Base-by-base conservation (phyloP, 2,888 invertebrate genomes). In the Cheilosia variabilis region DNA sequence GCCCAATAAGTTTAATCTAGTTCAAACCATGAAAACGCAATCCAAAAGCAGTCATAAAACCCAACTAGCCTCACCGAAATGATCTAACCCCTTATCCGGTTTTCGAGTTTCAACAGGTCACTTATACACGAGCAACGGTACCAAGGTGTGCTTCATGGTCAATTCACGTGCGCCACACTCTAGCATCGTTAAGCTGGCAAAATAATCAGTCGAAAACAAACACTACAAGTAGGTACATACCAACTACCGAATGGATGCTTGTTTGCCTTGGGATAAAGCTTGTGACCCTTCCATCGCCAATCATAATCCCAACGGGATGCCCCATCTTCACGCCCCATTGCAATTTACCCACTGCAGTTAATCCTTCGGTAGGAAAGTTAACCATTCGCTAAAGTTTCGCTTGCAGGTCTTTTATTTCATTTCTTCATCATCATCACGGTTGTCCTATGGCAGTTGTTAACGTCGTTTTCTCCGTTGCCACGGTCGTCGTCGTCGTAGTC, bases 281-380 rank as follows among this genome's bases (percentile, higher is more conserved):
- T 60, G 43, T 45, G 19, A 53, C 15, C 34, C 41, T 22, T 55
- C 45, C 27, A n/a, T 34, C 37, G 37, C 9, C 50, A 71, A 76
- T 78, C 73, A 80, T 63, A 50, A 45, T 86, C 86, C 77, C 86
- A 81, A 72, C 2, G 77, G 81, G 57, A 76, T 73, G 68, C 72
- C 66, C 84, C 80, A 47, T 62, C 47, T 65, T 47, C n/a, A 71
- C 58, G 65, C 71, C 76, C 72, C 76, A 86, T 63, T 86, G 86
- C 86, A 86, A 86, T 86, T 86, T 77, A 55, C 53, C 86, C 81
- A 86, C 68, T 86, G 86, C 86, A 86, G 86, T 86, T 86, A 86
- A 86, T 86, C 76, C 86, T 81, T 86, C 77, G 77, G 86, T 81
- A 57, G 66, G 69, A 86, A 86, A 86, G 86, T 86, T 81, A 86